Conservation (phyloP, 1,140 invertebrate genomes). For the Episyrphus balteatus region DNA sequence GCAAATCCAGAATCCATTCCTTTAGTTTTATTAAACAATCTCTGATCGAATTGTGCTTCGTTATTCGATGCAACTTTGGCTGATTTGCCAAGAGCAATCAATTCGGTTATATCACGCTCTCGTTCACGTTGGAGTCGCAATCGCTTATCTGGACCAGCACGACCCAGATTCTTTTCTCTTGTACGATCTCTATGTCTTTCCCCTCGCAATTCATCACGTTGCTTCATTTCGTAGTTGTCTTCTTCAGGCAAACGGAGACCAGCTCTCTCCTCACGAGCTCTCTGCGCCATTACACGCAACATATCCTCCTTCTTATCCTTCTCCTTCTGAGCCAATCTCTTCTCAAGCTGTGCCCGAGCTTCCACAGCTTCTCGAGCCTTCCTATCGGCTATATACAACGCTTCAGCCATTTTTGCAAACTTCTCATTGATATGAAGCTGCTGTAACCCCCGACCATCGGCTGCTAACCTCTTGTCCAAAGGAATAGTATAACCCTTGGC, state of each 20-base stretch:
- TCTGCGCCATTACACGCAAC: conserved; percentile 82
- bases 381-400: conserved; percentile 93
- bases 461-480: conserved; percentile 93
- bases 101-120: conserved; percentile 96
- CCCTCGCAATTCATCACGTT: conserved; percentile 79
- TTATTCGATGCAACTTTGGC: conserved; percentile 62
- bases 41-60: conserved; percentile 89
- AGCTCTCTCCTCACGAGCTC: conserved; percentile 89
- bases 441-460: conserved; percentile 93
- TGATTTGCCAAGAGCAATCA: conserved; percentile 94
- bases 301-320: conserved; percentile 98
- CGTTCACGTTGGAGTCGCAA: conserved; percentile 80
- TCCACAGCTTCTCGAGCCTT: conserved; percentile 96
- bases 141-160: conserved; percentile 88
- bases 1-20: conserved; percentile 95
- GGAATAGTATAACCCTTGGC: conserved; percentile 98
- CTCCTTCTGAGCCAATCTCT: conserved; percentile 93
- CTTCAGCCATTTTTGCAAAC: conserved; percentile 96
- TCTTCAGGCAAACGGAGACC: conserved; percentile 43
- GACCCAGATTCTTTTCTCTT: conserved; percentile 81
- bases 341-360: conserved; percentile 89
- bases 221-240: conserved; percentile 60
- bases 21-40: conserved; percentile 90
- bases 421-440: conserved; percentile 98
- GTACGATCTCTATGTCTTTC: conserved; percentile 87